phyloP scores from a whole-genome alignment of 2,113 vertebrate species.

The Paedocypris sp. region DNA sequence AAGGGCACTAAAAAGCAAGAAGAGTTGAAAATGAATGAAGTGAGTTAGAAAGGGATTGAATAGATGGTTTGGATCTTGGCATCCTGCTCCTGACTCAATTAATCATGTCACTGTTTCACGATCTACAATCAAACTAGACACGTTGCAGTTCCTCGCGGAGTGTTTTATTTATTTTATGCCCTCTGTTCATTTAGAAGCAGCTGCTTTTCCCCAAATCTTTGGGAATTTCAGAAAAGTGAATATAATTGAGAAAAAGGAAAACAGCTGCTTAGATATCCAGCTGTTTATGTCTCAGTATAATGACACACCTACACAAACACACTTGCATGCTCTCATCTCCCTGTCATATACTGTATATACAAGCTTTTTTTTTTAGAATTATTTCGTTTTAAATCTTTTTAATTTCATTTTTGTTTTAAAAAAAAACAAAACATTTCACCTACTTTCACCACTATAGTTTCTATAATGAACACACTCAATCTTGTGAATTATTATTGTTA shows the following conservation, averaged over 20 bases:
- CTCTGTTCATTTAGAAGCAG: neutral
- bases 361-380: slow-evolving; percentile 3
- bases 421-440: no score
- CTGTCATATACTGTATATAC: no score
- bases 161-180: neutral
- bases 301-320: neutral
- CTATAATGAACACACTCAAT: no score
- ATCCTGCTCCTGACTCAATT: slow-evolving; percentile 34
- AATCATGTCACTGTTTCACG: slow-evolving; percentile 24
- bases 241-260: neutral
- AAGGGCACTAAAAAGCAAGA: neutral
- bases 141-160: neutral
- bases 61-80: slow-evolving; percentile 18
- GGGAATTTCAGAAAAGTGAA: neutral
- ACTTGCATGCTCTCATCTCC: neutral
- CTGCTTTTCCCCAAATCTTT: neutral
- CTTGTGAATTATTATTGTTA: no score
- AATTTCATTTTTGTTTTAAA: no score
- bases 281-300: slow-evolving; percentile 4
- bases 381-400: no score
- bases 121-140: slow-evolving; percentile 17
- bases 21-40: neutral
- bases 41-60: neutral
- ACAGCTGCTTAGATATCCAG: neutral
- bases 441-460: no score